Evolutionary conservation across 2,888 invertebrate genomes (phyloP).

Genomic region (Alloscopus bannaensis): DNA sequence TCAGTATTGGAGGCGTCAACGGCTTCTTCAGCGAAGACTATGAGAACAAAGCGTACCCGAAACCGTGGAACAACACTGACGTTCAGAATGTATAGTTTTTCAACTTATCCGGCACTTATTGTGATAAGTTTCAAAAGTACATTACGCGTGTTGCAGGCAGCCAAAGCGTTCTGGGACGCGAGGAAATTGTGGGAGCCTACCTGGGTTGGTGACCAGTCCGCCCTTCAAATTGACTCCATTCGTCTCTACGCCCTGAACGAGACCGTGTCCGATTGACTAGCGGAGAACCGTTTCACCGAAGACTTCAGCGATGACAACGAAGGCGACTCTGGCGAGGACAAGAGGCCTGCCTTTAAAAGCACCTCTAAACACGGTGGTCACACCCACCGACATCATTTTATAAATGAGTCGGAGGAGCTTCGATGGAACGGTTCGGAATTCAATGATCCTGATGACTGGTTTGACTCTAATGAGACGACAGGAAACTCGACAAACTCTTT

Average conservation of each 20-base stretch:
- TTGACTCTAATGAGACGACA: neutral
- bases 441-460: neutral
- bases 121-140: slow-evolving; percentile 5
- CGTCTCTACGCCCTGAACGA: slow-evolving; percentile 50
- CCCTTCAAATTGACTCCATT: slow-evolving; percentile 64
- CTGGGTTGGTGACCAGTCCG: slow-evolving; percentile 43
- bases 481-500: neutral
- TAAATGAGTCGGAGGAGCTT: too few relatives aligned
- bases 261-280: slow-evolving; percentile 57
- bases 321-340: neutral
- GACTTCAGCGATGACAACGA: slow-evolving; percentile 3
- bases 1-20: slow-evolving; percentile 55
- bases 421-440: slow-evolving; percentile 45
- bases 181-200: slow-evolving; percentile 43
- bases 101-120: too few relatives aligned
- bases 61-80: slow-evolving; percentile 66
- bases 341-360: neutral
- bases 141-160: slow-evolving; percentile 3
- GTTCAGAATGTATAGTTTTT: slow-evolving; percentile 29
- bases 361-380: slow-evolving; percentile 12
- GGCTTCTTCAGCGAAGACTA: slow-evolving; percentile 58
- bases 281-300: slow-evolving; percentile 41
- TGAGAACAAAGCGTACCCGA: slow-evolving; percentile 41
- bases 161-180: slow-evolving; percentile 55
- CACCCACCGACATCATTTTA: neutral